Conservation (phyloP, 2,797 vertebrate species). For the Cyclopterus lumpus region DNA sequence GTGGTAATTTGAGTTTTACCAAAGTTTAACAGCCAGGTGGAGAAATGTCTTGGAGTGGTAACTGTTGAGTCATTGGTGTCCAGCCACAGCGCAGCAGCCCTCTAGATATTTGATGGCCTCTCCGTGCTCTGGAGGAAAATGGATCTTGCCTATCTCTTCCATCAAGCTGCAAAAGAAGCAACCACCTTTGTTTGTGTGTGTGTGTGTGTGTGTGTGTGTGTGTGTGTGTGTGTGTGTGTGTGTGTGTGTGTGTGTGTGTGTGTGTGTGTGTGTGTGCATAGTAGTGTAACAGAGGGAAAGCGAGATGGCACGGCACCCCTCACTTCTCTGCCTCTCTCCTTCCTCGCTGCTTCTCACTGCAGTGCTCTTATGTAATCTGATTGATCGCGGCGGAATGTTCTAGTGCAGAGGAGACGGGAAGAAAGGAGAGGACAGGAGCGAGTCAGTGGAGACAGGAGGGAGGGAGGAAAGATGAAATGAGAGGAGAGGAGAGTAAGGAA, state of each 20-base stretch:
- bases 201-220: not conserved
- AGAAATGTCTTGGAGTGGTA: not conserved
- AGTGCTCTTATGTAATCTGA: conserved; percentile 78
- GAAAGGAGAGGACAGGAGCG: conserved; percentile 21
- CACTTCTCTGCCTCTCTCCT: conserved; percentile 35
- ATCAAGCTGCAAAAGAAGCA: conserved; percentile 12
- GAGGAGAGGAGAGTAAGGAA: conserved; percentile 21
- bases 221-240: too few relatives aligned
- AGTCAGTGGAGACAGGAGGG: conserved; percentile 5
- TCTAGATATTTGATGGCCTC: conserved; percentile 4
- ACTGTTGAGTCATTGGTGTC: conserved; percentile 16
- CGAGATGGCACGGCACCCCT: conserved; percentile 31
- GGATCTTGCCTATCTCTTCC: conserved; percentile 7
- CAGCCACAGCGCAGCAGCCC: conserved; percentile 7
- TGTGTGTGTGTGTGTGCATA: conserved; percentile 2
- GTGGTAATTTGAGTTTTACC: not conserved
- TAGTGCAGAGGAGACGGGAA: conserved; percentile 38
- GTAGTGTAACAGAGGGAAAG: conserved; percentile 6
- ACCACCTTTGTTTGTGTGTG: not conserved
- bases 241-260: conserved; percentile 2
- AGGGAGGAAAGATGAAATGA: conserved; percentile 6
- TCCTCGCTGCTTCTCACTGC: conserved; percentile 60
- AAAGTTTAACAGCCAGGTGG: not conserved
- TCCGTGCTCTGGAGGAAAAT: conserved; percentile 3
- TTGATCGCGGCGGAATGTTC: conserved; percentile 64